These are phyloP conservation scores for Nymphalis c-album DNA, from an alignment of 2,888 invertebrate species.

Conservation along the genomic window DNA sequence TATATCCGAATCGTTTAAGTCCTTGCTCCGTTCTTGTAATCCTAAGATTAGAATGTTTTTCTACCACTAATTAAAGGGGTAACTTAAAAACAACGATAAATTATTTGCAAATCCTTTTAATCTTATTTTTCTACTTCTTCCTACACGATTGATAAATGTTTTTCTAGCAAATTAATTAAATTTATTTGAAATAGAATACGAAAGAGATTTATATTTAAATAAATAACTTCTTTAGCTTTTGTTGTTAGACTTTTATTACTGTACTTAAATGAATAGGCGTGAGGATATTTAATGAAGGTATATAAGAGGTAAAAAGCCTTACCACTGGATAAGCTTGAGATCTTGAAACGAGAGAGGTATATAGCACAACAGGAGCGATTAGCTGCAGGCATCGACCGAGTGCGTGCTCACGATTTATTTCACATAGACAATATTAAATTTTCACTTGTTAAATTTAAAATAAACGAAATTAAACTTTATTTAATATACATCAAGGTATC, in stretches of 20 bases:
- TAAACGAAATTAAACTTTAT: conserved; percentile 46
- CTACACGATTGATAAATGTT: too few species aligned
- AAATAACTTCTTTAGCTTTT: too few species aligned
- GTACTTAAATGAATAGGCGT: too few species aligned
- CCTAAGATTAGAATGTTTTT: conserved; percentile 74
- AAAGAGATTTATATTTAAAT: too few species aligned
- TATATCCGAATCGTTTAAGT: conserved; percentile 80
- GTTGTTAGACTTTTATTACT: too few species aligned
- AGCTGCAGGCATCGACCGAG: conserved; percentile 63
- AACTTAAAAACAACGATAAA: conserved; percentile 53
- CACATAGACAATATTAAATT: conserved; percentile 56
- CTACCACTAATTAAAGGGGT: conserved; percentile 76
- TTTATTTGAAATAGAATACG: too few species aligned
- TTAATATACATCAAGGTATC: conserved; percentile 27
- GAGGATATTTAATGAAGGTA: background rate
- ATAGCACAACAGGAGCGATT: conserved; percentile 74
- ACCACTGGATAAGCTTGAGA: conserved; percentile 11
- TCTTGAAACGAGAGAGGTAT: conserved; percentile 46
- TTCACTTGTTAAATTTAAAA: conserved; percentile 47
- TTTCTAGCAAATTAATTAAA: too few species aligned
- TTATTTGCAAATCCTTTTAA: conserved; percentile 18
- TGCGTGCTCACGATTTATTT: conserved; percentile 74
- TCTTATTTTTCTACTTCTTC: conserved; percentile 2
- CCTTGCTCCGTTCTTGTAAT: conserved; percentile 76
- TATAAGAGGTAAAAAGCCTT: background rate